These are phyloP conservation scores for Rhynchotus rufescens DNA, from an alignment of 2,797 vertebrate species.

Conservation along the genomic window DNA sequence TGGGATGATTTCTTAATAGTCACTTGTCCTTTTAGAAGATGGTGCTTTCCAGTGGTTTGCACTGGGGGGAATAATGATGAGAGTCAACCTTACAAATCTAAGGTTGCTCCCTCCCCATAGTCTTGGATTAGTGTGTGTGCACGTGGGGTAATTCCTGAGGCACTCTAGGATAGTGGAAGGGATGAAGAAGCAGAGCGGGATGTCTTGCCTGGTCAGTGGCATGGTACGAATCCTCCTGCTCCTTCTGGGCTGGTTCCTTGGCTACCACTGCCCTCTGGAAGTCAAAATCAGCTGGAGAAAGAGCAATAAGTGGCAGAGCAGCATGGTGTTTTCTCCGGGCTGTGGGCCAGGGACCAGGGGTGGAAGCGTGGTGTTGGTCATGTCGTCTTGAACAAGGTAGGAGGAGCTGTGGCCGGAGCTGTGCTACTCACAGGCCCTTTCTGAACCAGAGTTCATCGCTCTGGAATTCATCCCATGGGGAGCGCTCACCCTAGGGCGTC, in stretches of 20 bases:
- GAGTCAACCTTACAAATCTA: background rate
- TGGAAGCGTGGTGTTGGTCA: background rate
- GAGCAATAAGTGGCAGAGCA: background rate
- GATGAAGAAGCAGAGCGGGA: background rate
- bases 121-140: background rate
- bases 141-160: constrained; percentile 18
- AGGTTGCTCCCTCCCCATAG: background rate
- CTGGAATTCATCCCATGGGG: background rate
- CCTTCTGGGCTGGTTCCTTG: background rate
- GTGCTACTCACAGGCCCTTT: background rate
- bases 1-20: background rate
- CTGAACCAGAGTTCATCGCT: background rate
- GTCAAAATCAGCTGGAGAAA: accelerated
- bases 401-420: background rate
- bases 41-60: background rate
- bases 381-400: accelerated
- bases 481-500: background rate
- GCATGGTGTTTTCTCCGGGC: background rate
- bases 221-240: background rate
- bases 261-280: accelerated
- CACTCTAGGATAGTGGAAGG: background rate
- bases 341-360: background rate
- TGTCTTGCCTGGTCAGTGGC: background rate
- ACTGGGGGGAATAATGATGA: background rate
- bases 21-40: background rate